These are phyloP conservation scores for Synanthedon formicaeformis DNA, from an alignment of 2,888 invertebrate genomes.

Conservation along the genomic window DNA sequence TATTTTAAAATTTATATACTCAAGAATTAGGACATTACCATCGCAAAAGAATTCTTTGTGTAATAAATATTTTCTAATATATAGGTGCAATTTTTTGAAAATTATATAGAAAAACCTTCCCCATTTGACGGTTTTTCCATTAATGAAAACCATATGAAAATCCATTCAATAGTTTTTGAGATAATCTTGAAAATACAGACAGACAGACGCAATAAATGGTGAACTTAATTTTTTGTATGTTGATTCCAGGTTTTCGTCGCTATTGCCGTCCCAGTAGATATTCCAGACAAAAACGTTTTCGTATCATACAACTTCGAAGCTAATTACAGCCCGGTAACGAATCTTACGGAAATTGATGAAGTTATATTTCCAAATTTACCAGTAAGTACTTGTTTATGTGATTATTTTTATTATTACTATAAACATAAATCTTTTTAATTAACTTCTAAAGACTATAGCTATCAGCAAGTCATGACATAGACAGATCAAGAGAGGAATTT, in stretches of 20 bases:
- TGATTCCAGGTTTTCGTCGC: conserved; percentile 74
- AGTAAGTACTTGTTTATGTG: conserved; percentile 36
- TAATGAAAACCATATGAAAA: too few relatives aligned
- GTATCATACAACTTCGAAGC: conserved; percentile 81
- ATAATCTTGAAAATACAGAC: not conserved
- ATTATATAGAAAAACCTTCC: too few relatives aligned
- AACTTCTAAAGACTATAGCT: too few relatives aligned
- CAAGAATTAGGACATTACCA: too few relatives aligned
- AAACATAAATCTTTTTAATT: too few relatives aligned
- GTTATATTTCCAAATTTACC: conserved; percentile 63
- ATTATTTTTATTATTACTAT: too few relatives aligned
- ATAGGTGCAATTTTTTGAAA: too few relatives aligned
- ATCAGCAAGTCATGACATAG: too few relatives aligned
- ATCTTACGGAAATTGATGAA: conserved; percentile 70
- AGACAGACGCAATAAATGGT: not conserved
- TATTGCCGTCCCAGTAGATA: conserved; percentile 76
- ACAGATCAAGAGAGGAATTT: too few relatives aligned
- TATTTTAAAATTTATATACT: too few relatives aligned
- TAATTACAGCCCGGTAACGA: conserved; percentile 73
- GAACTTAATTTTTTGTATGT: not conserved
- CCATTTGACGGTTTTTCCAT: too few relatives aligned
- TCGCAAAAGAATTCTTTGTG: not conserved
- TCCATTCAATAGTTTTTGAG: not conserved
- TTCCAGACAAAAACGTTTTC: conserved; percentile 77
- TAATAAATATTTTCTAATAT: not conserved